Evolutionary conservation across 2,113 vertebrate species (phyloP), one percentile per base, ranked within the genome.

Genomic region (Parotia lawesii): DNA sequence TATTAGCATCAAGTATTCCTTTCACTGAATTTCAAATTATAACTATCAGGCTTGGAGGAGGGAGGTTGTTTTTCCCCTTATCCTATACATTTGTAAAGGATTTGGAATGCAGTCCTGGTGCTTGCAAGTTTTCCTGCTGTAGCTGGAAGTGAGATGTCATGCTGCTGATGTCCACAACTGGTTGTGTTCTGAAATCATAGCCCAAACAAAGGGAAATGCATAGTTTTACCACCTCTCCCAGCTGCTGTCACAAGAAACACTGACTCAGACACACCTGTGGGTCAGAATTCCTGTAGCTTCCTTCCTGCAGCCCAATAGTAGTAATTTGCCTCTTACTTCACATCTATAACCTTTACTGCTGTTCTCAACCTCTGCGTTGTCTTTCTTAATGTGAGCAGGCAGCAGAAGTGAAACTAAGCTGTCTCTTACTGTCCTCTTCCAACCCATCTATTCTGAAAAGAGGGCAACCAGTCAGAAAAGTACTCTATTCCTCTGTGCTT

Each of bases 251-350:
- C 60, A 73, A 95, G 93, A 58, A 95, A 33, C 81, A 71, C 51
- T 88, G 82, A 90, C 64, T 93, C 82, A 88, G 67, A 74, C 78
- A 53, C 81, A 95, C 87, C 87, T 89, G 72, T 90, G 91, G 94
- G 51, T 96, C 94, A 95, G 80, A 94, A 88, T 91, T 88, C 93
- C 60, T 85, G n/a, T 25, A 7, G 48, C 56, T 95, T 91, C 89
- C 85, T 95, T 95, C 45, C 82, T 93, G 82, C 75, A 89, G 75
- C 75, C 61, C 15, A 0, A 9, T 66, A 35, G 75, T 44, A 67
- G 22, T 70, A 64, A 57, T 84, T 90, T 86, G 50, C 87, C 76
- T 94, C 60, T 66, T 77, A 48, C 29, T 91, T 79, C 72, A 77
- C 70, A 75, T 12, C 78, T 90, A 48, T 85, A 90, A 80, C 90